phyloP scores from a whole-genome alignment of 2,113 vertebrate genomes.

The Osmerus eperlanus region DNA sequence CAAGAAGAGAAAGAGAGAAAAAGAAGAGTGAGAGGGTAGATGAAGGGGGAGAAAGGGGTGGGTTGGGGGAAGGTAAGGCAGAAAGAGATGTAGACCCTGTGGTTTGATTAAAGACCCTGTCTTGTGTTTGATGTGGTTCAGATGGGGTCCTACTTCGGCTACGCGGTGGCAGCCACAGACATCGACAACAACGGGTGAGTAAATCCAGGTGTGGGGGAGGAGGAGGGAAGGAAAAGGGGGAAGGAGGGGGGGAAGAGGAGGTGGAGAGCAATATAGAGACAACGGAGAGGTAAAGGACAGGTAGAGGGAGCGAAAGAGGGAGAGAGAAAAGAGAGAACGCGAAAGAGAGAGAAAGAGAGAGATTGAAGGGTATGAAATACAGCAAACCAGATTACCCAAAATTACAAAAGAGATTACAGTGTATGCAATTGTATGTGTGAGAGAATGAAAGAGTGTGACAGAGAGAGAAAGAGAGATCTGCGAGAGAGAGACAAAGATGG shows the following conservation, averaged over 20 bases:
- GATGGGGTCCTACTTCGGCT: slow-evolving; percentile 93
- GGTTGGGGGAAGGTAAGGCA: not conserved
- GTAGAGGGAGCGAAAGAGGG: not conserved
- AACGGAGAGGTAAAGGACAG: not conserved
- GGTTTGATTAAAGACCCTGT: slow-evolving; percentile 53
- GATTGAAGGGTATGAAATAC: too few species aligned
- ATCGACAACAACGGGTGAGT: slow-evolving; percentile 88
- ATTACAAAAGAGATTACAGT: too few species aligned
- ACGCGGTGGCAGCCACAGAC: slow-evolving; percentile 82
- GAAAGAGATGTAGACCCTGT: slow-evolving; percentile 32
- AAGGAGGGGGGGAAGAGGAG: not conserved
- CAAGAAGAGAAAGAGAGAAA: slow-evolving; percentile 9
- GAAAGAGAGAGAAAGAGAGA: not conserved
- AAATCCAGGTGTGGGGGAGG: not conserved
- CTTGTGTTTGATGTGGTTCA: slow-evolving; percentile 65
- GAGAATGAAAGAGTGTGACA: too few species aligned
- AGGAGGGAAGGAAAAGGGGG: not conserved
- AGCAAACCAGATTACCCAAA: too few species aligned
- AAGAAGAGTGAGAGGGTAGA: slow-evolving; percentile 25
- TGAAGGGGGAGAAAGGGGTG: slow-evolving; percentile 22
- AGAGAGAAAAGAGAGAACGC: not conserved
- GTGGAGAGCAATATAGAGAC: not conserved
- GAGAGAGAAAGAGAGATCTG: slow-evolving; percentile 38
- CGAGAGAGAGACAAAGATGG: slow-evolving; percentile 66
- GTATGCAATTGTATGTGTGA: too few species aligned